phyloP scores from a whole-genome alignment of 2,888 invertebrate genomes.

The Lysandra bellargus region DNA sequence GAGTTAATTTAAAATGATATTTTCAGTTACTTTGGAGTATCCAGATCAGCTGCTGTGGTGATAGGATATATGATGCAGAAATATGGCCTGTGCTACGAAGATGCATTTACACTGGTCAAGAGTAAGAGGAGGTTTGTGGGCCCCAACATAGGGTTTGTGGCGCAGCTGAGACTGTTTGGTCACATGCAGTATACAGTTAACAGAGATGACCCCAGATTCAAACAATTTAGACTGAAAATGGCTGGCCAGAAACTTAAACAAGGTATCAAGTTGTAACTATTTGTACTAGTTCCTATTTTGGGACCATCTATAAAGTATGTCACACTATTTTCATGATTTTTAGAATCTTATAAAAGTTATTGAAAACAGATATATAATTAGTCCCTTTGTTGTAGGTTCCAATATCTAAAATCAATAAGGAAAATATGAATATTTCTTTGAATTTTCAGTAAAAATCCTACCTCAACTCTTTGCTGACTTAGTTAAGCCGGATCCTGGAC shows the following conservation, averaged over 20 bases:
- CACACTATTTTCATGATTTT: too few relatives aligned
- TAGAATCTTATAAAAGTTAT: too few relatives aligned
- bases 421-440: too few relatives aligned
- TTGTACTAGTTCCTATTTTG: too few relatives aligned
- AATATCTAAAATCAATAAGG: background rate
- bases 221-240: conserved; percentile 87
- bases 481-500: conserved; percentile 89
- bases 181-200: conserved; percentile 89
- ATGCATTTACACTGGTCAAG: conserved; percentile 85
- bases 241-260: conserved; percentile 90
- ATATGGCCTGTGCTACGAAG: conserved; percentile 85
- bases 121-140: conserved; percentile 85
- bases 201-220: conserved; percentile 84
- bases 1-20: background rate
- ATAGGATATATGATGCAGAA: conserved; percentile 94
- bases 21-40: conserved; percentile 92
- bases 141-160: conserved; percentile 90
- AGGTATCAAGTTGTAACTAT: conserved; percentile 60
- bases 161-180: conserved; percentile 88
- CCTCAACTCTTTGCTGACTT: conserved; percentile 89
- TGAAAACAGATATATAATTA: background rate
- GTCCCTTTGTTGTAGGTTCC: background rate
- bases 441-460: conserved; percentile 85
- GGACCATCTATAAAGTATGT: too few relatives aligned
- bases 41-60: conserved; percentile 92